Conservation (phyloP, 2,113 vertebrate species). For the Phalacrocorax pelagicus region DNA sequence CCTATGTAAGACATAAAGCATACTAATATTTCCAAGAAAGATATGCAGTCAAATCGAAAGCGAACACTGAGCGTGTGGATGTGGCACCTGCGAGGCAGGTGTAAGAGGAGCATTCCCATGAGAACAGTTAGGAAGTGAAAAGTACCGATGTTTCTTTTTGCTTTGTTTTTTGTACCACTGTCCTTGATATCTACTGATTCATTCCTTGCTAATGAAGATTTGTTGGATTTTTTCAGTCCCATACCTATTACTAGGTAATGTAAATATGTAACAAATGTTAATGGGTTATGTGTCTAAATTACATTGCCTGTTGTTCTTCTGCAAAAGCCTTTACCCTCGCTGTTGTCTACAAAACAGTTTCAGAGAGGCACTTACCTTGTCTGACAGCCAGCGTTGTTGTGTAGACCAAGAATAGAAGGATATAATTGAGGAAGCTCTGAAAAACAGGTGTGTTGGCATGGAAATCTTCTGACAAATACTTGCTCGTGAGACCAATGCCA, state of each 20-base stretch:
- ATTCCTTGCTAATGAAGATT: background rate
- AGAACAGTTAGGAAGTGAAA: background rate
- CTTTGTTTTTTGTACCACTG: background rate
- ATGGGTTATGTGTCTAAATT: background rate
- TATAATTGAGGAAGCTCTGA: constrained; percentile 97
- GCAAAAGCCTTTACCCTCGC: background rate
- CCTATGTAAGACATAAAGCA: fast-evolving
- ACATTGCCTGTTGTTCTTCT: background rate
- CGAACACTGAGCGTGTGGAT: fast-evolving
- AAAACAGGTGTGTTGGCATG: constrained; percentile 95
- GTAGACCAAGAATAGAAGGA: constrained; percentile 95
- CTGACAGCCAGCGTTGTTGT: constrained; percentile 93
- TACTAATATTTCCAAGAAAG: background rate
- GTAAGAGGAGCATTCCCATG: background rate
- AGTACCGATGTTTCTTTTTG: background rate
- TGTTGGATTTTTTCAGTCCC: background rate
- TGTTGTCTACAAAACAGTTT: background rate
- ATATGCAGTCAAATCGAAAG: background rate
- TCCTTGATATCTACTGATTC: background rate
- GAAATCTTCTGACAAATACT: constrained; percentile 94
- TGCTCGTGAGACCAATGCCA: constrained; percentile 92
- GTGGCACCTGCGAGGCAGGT: background rate
- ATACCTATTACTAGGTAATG: background rate
- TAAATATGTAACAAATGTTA: background rate
- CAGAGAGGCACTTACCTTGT: constrained; percentile 83